Conservation (phyloP, 2,888 invertebrate species). For the Nephrotoma guestfalica region DNA sequence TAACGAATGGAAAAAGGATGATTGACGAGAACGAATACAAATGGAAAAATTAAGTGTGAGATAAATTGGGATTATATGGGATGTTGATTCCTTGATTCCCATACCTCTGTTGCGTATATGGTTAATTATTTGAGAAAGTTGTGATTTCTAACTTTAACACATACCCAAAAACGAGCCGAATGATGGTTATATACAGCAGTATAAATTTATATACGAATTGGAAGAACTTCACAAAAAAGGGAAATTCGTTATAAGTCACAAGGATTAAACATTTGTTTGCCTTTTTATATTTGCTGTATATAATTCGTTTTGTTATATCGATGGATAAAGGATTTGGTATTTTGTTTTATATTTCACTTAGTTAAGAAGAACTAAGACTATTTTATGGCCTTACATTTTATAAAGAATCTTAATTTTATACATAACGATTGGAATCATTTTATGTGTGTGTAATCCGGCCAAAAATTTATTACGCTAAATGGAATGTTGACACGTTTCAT, state of each 20-base stretch:
- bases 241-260: background rate
- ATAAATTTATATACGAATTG: background rate
- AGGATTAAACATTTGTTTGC: background rate
- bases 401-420: background rate
- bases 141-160: background rate
- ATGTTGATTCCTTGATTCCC: background rate
- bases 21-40: background rate
- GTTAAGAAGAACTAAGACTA: background rate
- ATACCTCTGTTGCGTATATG: background rate
- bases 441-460: background rate
- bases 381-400: background rate
- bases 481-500: background rate
- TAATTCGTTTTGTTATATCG: background rate
- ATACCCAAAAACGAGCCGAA: background rate
- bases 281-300: background rate
- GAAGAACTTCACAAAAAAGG: background rate
- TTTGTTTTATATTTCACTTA: background rate
- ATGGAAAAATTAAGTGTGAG: background rate
- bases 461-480: background rate
- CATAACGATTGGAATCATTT: background rate
- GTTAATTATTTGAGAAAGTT: background rate
- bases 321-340: background rate
- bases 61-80: background rate
- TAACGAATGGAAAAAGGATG: background rate
- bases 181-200: too few species aligned